Conservation (phyloP, 2,888 invertebrate species). For the Seira musarum region DNA sequence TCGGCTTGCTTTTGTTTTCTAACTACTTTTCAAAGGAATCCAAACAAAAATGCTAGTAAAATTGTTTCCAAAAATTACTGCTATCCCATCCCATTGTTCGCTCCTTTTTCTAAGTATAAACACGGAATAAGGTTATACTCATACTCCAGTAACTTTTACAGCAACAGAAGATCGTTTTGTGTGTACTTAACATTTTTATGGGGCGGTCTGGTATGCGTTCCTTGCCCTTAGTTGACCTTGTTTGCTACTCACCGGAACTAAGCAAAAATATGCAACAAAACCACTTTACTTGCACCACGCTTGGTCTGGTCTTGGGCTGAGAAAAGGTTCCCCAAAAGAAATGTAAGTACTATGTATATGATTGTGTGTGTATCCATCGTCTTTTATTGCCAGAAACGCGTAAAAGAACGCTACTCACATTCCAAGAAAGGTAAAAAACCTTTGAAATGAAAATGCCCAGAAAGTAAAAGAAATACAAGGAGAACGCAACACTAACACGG, state of each 20-base stretch:
- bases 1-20: conserved; percentile 54
- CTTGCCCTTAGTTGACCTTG: conserved; percentile 34
- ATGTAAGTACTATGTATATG: background rate
- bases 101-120: background rate
- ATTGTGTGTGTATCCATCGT: background rate
- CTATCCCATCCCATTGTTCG: background rate
- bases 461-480: background rate
- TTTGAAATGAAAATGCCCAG: background rate
- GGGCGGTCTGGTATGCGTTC: conserved; percentile 12
- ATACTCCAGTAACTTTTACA: background rate
- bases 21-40: conserved; percentile 48
- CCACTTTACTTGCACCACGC: background rate
- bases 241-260: conserved; percentile 11
- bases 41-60: conserved; percentile 1
- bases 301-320: background rate
- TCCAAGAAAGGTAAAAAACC: conserved; percentile 2
- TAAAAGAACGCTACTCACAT: background rate
- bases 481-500: background rate
- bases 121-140: background rate
- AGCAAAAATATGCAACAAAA: conserved; percentile 7
- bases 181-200: conserved; percentile 45
- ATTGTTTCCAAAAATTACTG: background rate
- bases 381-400: background rate
- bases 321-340: background rate
- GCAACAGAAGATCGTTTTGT: background rate